Evolutionary conservation across 2,797 vertebrate species (phyloP).

Genomic region (Eulemur rubriventer): DNA sequence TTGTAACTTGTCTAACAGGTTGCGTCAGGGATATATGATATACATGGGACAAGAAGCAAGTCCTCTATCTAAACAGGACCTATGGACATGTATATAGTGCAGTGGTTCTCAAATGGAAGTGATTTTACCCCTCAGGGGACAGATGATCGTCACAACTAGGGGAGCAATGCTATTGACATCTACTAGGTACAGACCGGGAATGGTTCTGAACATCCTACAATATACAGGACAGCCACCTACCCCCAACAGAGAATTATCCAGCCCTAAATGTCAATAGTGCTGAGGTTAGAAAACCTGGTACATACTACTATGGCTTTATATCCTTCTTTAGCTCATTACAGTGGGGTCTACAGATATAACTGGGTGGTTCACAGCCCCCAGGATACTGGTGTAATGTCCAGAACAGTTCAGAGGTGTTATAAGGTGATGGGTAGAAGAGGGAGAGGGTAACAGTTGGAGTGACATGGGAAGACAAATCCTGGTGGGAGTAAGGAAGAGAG

Average conservation of each 20-base stretch:
- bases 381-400: neutral
- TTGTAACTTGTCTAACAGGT: neutral
- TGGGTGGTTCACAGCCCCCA: neutral
- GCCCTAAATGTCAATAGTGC: neutral
- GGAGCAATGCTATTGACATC: neutral
- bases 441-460: neutral
- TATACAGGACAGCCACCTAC: neutral
- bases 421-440: neutral
- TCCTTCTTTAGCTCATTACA: neutral
- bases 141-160: neutral
- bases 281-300: neutral
- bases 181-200: neutral
- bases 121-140: neutral
- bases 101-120: neutral
- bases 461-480: neutral
- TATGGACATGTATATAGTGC: neutral
- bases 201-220: neutral
- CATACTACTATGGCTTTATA: neutral
- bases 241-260: neutral
- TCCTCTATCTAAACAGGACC: neutral
- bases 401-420: slow-evolving; percentile 3
- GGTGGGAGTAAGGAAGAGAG: neutral
- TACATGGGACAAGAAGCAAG: neutral
- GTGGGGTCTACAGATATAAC: neutral
- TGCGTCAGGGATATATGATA: neutral